Conservation (phyloP, 2,888 invertebrate genomes). For the Idaea dimidiata region DNA sequence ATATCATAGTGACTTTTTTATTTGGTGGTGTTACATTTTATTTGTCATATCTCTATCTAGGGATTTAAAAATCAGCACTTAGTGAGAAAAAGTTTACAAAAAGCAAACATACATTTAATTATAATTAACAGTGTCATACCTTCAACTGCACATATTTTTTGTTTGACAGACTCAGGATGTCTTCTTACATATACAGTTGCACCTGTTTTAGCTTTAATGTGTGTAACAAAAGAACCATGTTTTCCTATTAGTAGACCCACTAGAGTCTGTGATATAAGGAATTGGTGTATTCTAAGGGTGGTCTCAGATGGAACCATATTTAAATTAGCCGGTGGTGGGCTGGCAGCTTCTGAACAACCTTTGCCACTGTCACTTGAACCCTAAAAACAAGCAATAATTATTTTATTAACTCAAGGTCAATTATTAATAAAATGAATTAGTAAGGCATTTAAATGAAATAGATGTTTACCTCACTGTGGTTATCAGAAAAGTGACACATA, state of each 20-base stretch:
- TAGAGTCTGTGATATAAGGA: slow-evolving; percentile 86
- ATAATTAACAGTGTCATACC: slow-evolving; percentile 70
- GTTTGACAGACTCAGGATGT: slow-evolving; percentile 86
- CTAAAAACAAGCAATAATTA: slow-evolving; percentile 50
- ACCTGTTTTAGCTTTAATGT: slow-evolving; percentile 88
- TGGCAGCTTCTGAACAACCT: slow-evolving; percentile 87
- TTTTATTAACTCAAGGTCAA: slow-evolving; percentile 10
- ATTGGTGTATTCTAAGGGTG: slow-evolving; percentile 84
- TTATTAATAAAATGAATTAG: slow-evolving; percentile 6
- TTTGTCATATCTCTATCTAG: too few relatives aligned
- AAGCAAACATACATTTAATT: not conserved
- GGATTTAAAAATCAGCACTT: too few relatives aligned
- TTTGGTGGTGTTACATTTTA: too few relatives aligned
- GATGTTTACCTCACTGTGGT: slow-evolving; percentile 82
- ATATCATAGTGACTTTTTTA: too few relatives aligned
- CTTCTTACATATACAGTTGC: slow-evolving; percentile 90
- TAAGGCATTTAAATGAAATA: slow-evolving; percentile 26
- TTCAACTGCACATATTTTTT: slow-evolving; percentile 92
- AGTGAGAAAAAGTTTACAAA: too few relatives aligned
- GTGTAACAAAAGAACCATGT: slow-evolving; percentile 89
- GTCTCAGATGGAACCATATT: slow-evolving; percentile 71
- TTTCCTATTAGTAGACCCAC: slow-evolving; percentile 94
- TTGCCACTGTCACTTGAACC: slow-evolving; percentile 92
- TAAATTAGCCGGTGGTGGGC: slow-evolving; percentile 83
- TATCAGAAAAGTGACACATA: slow-evolving; percentile 85